These are phyloP conservation scores for Pangasius larnaudii DNA, from an alignment of 2,797 vertebrate genomes.

Conservation along the genomic window DNA sequence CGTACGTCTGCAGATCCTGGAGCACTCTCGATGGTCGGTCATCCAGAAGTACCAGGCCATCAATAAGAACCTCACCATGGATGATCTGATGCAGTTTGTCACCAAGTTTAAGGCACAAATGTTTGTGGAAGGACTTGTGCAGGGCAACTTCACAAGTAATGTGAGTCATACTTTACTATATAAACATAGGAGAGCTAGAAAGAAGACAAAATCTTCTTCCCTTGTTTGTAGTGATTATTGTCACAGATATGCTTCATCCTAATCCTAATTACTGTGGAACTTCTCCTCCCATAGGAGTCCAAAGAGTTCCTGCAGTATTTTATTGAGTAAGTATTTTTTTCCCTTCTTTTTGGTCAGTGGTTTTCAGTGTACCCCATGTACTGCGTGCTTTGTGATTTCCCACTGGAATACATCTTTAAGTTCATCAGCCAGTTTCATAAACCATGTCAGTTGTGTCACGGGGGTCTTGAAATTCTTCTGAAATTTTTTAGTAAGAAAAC, in stretches of 20 bases:
- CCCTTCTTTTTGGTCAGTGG: neutral
- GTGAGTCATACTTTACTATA: constrained; percentile 71
- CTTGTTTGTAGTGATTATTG: neutral
- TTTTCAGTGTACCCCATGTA: neutral
- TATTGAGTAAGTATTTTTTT: constrained; percentile 80
- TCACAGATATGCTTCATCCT: neutral
- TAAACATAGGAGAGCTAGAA: neutral
- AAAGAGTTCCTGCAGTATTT: constrained; percentile 87
- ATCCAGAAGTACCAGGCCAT: constrained; percentile 88
- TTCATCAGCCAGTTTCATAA: neutral
- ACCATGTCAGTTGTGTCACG: neutral
- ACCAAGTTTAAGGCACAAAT: constrained; percentile 84
- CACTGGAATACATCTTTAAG: neutral
- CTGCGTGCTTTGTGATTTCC: neutral
- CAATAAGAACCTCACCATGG: constrained; percentile 80
- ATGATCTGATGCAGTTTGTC: constrained; percentile 84
- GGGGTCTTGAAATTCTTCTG: neutral
- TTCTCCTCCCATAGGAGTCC: constrained; percentile 79
- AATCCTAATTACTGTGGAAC: neutral
- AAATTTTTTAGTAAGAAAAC: neutral
- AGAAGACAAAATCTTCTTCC: neutral
- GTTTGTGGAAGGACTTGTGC: constrained; percentile 88
- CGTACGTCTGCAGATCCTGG: constrained; percentile 86
- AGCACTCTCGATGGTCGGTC: constrained; percentile 89
- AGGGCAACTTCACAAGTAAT: constrained; percentile 88